Conservation (phyloP, 2,797 vertebrate species). For the Sebastes alutus region DNA sequence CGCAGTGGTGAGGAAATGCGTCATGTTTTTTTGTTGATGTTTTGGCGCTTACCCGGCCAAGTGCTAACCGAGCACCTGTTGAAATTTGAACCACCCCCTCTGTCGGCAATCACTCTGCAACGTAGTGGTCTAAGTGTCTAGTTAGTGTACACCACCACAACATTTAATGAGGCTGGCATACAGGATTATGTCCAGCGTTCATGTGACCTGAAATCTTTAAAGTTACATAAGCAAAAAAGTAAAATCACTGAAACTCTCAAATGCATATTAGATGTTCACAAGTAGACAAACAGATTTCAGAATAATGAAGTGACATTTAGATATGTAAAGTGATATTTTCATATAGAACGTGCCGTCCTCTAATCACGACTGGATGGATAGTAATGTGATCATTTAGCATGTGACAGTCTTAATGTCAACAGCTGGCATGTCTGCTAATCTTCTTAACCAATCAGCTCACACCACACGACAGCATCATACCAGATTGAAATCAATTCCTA, state of each 20-base stretch:
- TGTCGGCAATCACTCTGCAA: neutral
- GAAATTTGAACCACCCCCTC: slow-evolving; percentile 23
- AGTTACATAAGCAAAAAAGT: neutral
- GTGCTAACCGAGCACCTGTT: slow-evolving; percentile 49
- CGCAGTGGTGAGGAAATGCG: slow-evolving; percentile 5
- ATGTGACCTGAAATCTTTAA: neutral
- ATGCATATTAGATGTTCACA: neutral
- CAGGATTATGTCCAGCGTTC: neutral
- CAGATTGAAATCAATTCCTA: neutral
- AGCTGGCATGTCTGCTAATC: slow-evolving; percentile 38
- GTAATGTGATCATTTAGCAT: slow-evolving; percentile 16
- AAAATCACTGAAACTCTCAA: neutral
- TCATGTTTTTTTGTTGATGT: slow-evolving; percentile 42
- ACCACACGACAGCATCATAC: neutral
- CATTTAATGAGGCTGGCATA: neutral
- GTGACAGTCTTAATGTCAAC: slow-evolving; percentile 38
- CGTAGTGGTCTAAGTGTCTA: neutral
- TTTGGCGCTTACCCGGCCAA: slow-evolving; percentile 10
- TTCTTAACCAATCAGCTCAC: slow-evolving; percentile 33
- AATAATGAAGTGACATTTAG: neutral
- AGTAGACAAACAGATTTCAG: neutral
- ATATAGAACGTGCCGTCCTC: neutral
- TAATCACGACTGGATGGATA: neutral
- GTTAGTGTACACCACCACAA: neutral
- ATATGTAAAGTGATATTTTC: neutral